These are phyloP conservation scores for Perca fluviatilis DNA, from an alignment of 2,113 vertebrate genomes.

Conservation along the genomic window DNA sequence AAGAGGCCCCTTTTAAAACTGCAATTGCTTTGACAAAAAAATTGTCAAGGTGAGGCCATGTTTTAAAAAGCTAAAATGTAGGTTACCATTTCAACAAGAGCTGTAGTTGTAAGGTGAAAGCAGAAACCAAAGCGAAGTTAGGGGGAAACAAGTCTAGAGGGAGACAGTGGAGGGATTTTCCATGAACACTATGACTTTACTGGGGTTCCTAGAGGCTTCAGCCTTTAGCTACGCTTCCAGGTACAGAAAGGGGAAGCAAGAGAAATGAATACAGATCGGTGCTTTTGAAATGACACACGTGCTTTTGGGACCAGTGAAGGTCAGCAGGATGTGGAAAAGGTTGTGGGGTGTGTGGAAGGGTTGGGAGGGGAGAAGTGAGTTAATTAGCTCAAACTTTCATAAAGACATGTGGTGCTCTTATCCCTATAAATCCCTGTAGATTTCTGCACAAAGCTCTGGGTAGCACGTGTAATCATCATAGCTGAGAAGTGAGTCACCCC, in stretches of 20 bases:
- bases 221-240: constrained; percentile 40
- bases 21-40: constrained; percentile 20
- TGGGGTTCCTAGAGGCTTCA: constrained; percentile 31
- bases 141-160: constrained; percentile 1
- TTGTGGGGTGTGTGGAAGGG: constrained; percentile 24
- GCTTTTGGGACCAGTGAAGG: constrained; percentile 5
- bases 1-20: constrained; percentile 13
- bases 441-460: constrained; percentile 52
- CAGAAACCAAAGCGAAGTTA: constrained; percentile 38
- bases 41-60: constrained; percentile 14
- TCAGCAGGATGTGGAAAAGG: constrained; percentile 53
- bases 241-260: constrained; percentile 13
- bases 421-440: constrained; percentile 53
- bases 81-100: constrained; percentile 33
- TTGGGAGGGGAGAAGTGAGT: constrained; percentile 20
- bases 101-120: constrained; percentile 39
- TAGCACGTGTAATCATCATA: constrained; percentile 74
- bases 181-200: constrained; percentile 23
- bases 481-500: constrained; percentile 65
- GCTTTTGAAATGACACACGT: constrained; percentile 18
- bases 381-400: constrained; percentile 68
- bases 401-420: constrained; percentile 67
- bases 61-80: constrained; percentile 51
- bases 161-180: constrained; percentile 34
- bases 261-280: constrained; percentile 32